Evolutionary conservation across 2,888 invertebrate species (phyloP).

Genomic region (Spodoptera picta): DNA sequence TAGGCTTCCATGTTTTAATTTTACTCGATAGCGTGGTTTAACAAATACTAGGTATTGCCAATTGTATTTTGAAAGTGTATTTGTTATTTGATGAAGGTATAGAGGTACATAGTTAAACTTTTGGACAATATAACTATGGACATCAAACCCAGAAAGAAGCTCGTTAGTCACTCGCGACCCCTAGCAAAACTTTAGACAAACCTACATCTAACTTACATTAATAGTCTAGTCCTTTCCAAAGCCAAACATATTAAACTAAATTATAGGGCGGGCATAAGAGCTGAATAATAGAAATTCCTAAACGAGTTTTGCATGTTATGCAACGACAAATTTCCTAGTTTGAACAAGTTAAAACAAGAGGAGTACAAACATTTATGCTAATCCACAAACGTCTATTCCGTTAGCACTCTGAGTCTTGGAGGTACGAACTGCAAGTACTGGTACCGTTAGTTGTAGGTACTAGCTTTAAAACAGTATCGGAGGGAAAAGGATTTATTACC

Average conservation of each 20-base stretch:
- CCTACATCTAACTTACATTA: no score
- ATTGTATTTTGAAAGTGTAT: no score
- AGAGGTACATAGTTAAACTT: no score
- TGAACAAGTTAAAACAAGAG: conserved; percentile 54
- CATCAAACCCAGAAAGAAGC: no score
- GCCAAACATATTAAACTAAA: conserved; percentile 17
- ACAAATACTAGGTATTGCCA: no score
- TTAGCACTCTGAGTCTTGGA: conserved; percentile 41
- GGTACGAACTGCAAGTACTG: conserved; percentile 40
- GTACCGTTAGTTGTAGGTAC: conserved; percentile 58
- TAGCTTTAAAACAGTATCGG: conserved; percentile 41
- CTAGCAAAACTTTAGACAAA: no score
- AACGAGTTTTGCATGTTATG: conserved; percentile 51
- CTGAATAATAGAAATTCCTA: conserved; percentile 41
- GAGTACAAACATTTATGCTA: conserved; percentile 66
- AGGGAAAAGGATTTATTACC: no score
- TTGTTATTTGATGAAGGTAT: no score
- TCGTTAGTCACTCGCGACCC: no score
- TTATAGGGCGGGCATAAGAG: conserved; percentile 36
- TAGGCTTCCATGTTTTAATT: no score
- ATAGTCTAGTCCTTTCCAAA: conserved; percentile 8
- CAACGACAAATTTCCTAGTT: conserved; percentile 60
- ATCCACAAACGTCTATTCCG: conserved; percentile 57
- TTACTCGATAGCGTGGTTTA: no score
- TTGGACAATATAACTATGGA: no score